phyloP scores from a whole-genome alignment of 2,888 invertebrate species.

The Troilus luridus region DNA sequence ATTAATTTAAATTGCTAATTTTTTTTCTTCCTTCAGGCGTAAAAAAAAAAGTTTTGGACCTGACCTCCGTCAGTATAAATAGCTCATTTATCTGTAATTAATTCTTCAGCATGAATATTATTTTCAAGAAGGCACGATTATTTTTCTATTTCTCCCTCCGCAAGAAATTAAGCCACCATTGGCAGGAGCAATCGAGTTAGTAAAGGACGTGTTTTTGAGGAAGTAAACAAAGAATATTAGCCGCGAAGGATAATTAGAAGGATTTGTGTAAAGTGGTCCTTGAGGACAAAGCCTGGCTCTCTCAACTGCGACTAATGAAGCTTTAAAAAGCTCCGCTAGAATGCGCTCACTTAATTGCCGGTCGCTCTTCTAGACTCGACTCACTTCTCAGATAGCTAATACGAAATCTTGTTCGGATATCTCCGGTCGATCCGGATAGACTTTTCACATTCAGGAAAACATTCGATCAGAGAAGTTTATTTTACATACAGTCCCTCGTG shows the following conservation, averaged over 20 bases:
- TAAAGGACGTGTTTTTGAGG: not conserved
- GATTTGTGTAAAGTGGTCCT: slow-evolving; percentile 21
- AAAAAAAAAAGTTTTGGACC: not conserved
- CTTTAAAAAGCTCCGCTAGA: slow-evolving; percentile 31
- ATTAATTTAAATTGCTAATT: no score
- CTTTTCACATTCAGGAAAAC: not conserved
- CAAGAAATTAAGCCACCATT: not conserved
- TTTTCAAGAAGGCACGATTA: not conserved
- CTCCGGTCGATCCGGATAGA: not conserved
- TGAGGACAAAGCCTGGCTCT: not conserved
- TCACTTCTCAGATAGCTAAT: not conserved
- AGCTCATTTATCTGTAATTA: not conserved
- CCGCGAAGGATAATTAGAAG: slow-evolving; percentile 13
- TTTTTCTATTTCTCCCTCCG: not conserved
- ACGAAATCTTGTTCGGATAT: not conserved
- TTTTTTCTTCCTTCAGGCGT: no score
- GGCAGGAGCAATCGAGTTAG: slow-evolving; percentile 3
- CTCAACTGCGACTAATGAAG: slow-evolving; percentile 41
- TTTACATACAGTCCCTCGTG: not conserved
- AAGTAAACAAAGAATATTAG: slow-evolving; percentile 45
- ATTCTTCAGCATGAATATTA: not conserved
- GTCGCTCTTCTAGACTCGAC: not conserved
- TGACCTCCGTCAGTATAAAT: not conserved
- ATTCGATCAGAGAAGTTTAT: not conserved
- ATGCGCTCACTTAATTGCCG: not conserved